phyloP scores from a whole-genome alignment of 2,113 vertebrate species.

The Cariama cristata region DNA sequence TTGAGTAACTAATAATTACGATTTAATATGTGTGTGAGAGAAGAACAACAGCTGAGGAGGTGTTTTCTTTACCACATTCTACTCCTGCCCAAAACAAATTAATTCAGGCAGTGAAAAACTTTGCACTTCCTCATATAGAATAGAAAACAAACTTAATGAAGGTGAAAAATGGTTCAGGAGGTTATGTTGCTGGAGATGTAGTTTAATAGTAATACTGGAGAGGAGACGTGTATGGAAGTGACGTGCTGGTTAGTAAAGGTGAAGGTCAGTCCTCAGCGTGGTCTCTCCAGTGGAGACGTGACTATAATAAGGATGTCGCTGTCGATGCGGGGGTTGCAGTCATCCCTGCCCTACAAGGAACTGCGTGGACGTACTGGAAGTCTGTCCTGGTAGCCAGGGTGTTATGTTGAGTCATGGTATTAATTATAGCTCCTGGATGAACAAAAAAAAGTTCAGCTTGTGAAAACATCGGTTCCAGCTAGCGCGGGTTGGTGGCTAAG shows the following conservation, averaged over 20 bases:
- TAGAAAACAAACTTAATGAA: not conserved
- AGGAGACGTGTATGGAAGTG: not conserved
- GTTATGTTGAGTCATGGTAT: constrained; percentile 38
- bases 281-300: constrained; percentile 28
- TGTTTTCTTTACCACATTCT: not conserved
- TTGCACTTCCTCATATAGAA: not conserved
- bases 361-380: not conserved
- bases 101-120: not conserved
- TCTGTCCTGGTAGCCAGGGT: not conserved
- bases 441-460: not conserved
- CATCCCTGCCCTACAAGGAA: constrained; percentile 60
- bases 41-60: not conserved
- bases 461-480: not conserved
- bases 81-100: not conserved
- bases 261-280: constrained; percentile 34
- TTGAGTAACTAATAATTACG: not conserved
- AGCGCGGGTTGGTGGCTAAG: not conserved
- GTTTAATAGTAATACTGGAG: not conserved
- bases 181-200: not conserved
- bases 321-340: not conserved
- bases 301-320: constrained; percentile 65
- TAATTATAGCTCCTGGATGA: constrained; percentile 53
- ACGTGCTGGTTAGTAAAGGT: not conserved
- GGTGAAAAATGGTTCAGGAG: not conserved
- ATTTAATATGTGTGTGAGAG: not conserved